Percentiles rank a stretch among this genome's conserved stretches.
phyloP scores from a whole-genome alignment of 2,113 vertebrate genomes.

The Astur gentilis region DNA sequence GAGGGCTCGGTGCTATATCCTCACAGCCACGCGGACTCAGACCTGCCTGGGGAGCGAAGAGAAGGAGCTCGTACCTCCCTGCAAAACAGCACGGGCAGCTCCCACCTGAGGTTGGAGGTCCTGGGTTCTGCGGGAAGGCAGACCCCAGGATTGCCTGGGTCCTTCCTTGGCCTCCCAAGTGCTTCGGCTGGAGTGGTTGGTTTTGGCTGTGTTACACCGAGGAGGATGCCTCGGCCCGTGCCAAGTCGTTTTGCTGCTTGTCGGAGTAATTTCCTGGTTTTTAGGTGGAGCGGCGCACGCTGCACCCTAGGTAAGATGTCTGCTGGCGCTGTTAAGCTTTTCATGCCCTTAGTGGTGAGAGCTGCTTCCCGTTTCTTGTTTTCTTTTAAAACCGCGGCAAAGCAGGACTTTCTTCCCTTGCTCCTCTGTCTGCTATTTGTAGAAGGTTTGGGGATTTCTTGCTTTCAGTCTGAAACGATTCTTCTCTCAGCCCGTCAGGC shows the following conservation, averaged over 20 bases:
- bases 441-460: not conserved
- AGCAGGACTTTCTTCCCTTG: not conserved
- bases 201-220: not conserved
- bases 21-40: not conserved
- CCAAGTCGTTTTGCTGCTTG: accelerated
- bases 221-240: accelerated
- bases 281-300: not conserved
- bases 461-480: not conserved
- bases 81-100: not conserved
- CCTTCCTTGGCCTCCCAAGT: not conserved
- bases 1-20: not conserved
- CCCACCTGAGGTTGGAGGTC: accelerated
- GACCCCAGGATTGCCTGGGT: accelerated
- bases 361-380: not conserved
- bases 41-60: not conserved
- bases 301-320: not conserved
- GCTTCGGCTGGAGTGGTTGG: not conserved
- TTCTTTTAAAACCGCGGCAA: not conserved
- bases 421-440: accelerated
- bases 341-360: not conserved
- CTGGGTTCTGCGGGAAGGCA: accelerated
- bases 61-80: not conserved
- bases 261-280: not conserved
- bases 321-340: not conserved
- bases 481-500: not conserved